Evolutionary conservation across 2,888 invertebrate genomes (phyloP).

Genomic region (Cantharis flavilabris): DNA sequence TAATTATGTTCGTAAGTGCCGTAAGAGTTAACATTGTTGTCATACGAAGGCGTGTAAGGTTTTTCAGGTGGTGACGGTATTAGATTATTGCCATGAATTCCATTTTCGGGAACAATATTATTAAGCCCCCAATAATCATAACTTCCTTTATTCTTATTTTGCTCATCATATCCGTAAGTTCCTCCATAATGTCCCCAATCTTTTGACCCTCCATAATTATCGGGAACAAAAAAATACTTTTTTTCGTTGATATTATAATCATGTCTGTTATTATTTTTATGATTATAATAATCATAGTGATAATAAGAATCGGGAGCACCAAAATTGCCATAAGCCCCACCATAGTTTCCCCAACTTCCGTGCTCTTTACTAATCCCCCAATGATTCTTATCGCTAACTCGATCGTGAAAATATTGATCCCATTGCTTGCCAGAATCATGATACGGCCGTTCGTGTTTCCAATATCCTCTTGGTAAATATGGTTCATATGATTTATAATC

Average conservation of each 20-base stretch:
- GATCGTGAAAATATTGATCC: conserved; percentile 34
- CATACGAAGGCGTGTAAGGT: conserved; percentile 16
- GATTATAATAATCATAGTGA: conserved; percentile 17
- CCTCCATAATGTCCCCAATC: conserved; percentile 53
- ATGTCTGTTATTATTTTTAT: conserved; percentile 25
- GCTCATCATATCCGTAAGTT: conserved; percentile 45
- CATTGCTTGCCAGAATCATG: conserved; percentile 16
- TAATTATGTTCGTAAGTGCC: conserved; percentile 29
- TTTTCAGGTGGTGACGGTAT: conserved; percentile 8
- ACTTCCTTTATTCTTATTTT: conserved; percentile 37
- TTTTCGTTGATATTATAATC: conserved; percentile 26
- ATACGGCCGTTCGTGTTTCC: conserved; percentile 20
- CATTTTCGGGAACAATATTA: conserved; percentile 2
- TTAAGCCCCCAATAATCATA: conserved; percentile 47
- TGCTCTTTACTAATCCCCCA: conserved; percentile 47
- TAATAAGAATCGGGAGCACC: conserved; percentile 35
- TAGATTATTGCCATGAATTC: background rate
- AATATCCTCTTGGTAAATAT: conserved; percentile 37
- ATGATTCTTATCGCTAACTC: conserved; percentile 42
- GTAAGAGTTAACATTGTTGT: conserved; percentile 35
- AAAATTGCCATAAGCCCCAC: conserved; percentile 62
- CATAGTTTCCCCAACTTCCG: conserved; percentile 65
- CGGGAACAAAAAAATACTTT: conserved; percentile 35
- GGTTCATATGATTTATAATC: conserved; percentile 41
- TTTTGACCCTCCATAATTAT: conserved; percentile 44